Conservation (phyloP, 2,113 vertebrate genomes). For the Seriola aureovittata region DNA sequence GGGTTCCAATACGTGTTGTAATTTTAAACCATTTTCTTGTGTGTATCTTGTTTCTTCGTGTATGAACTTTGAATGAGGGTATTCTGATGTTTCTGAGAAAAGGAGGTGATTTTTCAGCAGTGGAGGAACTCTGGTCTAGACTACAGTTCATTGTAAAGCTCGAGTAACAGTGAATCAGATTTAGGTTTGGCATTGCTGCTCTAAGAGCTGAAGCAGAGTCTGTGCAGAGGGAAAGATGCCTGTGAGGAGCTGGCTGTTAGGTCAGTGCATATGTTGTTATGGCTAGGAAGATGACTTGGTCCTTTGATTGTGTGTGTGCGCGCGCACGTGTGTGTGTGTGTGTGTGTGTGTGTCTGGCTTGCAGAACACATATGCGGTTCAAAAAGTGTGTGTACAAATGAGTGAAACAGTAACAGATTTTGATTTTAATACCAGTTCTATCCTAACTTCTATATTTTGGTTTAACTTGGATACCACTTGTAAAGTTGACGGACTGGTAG, state of each 20-base stretch:
- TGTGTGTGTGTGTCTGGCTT: slow-evolving; percentile 9
- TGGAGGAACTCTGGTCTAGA: not conserved
- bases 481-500: not conserved
- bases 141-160: slow-evolving; percentile 48
- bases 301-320: slow-evolving; percentile 29
- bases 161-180: slow-evolving; percentile 51
- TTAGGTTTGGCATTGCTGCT: slow-evolving; percentile 48
- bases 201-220: slow-evolving; percentile 27
- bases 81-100: slow-evolving; percentile 33
- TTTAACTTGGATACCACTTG: not conserved
- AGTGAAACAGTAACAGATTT: not conserved
- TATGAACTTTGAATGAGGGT: slow-evolving; percentile 30
- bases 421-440: not conserved
- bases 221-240: slow-evolving; percentile 48
- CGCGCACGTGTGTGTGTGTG: slow-evolving; percentile 3
- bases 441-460: not conserved
- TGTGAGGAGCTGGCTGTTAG: slow-evolving; percentile 43
- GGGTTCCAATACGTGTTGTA: not conserved
- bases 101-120: not conserved
- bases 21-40: slow-evolving; percentile 19
- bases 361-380: slow-evolving; percentile 48
- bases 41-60: no score
- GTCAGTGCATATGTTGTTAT: slow-evolving; percentile 72
- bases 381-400: slow-evolving; percentile 13
- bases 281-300: slow-evolving; percentile 51